Conservation (phyloP, 2,888 invertebrate genomes). For the Athalia circularis region DNA sequence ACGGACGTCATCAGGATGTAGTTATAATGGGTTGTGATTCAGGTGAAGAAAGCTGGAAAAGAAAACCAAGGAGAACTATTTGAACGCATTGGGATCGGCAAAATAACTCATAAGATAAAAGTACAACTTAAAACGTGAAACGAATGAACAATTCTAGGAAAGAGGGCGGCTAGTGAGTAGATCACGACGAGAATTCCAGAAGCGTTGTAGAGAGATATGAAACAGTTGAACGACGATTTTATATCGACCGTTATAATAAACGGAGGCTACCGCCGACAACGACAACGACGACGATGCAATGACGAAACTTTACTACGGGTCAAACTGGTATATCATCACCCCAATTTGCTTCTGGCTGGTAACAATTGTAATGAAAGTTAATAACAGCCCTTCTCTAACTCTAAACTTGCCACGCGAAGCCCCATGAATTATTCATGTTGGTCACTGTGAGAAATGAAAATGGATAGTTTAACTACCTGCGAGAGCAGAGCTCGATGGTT, state of each 20-base stretch:
- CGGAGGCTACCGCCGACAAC: neutral
- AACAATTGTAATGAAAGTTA: conserved; percentile 43
- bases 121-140: conserved; percentile 19
- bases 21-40: neutral
- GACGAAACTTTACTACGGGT: neutral
- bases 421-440: conserved; percentile 42
- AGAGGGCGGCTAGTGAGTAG: neutral
- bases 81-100: conserved; percentile 25
- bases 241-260: neutral
- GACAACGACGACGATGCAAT: neutral
- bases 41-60: neutral
- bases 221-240: neutral
- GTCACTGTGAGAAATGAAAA: conserved; percentile 44
- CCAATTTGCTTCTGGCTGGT: conserved; percentile 37
- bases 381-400: conserved; percentile 34
- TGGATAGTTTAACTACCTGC: conserved; percentile 37
- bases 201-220: neutral
- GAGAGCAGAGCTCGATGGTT: conserved; percentile 51
- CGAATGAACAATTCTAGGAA: neutral
- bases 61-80: conserved; percentile 1
- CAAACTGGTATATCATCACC: conserved; percentile 22
- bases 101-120: conserved; percentile 27
- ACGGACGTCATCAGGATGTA: neutral
- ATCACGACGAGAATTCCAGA: neutral
- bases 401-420: conserved; percentile 42